Evolutionary conservation across 2,888 invertebrate species (phyloP), one percentile per base, ranked within the genome.

Genomic region (Amphipyra berbera): DNA sequence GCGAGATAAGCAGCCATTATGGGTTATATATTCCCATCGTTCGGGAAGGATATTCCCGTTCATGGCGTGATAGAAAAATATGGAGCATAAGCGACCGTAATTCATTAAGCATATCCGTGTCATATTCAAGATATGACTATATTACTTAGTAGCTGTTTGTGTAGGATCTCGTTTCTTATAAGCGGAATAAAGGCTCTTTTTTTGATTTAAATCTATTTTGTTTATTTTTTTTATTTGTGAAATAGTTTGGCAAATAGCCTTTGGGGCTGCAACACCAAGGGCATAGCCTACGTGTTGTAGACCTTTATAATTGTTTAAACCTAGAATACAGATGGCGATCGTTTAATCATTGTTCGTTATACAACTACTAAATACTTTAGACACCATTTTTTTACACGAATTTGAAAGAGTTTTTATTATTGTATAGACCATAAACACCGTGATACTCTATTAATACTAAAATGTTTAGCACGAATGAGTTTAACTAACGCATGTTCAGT

Each of bases 41-140:
- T 55, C 35, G 50, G 49, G 41, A 57, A 52, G 62, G 64, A 69
- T 62, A 49, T 61, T 55, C 38, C 33, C 14, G 52, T 61, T 64
- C 57, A 61, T 62, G 60, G 63, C 59, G 61, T 61, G 59, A 59
- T 76, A 62, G 62, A 63, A 64, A 58, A 62, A 59, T 63, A 71
- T 65, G 60, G 38, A 21, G 61, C 49, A 41, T 55, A 47, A 62
- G 35, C 37, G 49, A 50, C 21, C 49, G 63, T 70, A 62, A 65
- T 76, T 70, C 64, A 70, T 76, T 73, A 70, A 48, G 40, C 61
- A 54, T 65, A 53, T 70, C 67, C 61, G 42, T n/a, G 12, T 54
- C 41, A 55, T 47, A 48, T 57, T 33, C 8, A 1, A 41, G 54
- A 57, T 54, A 59, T 61, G 52, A 14, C 52, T 61, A 7, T 45